A percentile compares a stretch with the other conserved stretches of the same genome.
Evolutionary conservation across 2,113 vertebrate species (phyloP).

Genomic region (Pithys albifrons): DNA sequence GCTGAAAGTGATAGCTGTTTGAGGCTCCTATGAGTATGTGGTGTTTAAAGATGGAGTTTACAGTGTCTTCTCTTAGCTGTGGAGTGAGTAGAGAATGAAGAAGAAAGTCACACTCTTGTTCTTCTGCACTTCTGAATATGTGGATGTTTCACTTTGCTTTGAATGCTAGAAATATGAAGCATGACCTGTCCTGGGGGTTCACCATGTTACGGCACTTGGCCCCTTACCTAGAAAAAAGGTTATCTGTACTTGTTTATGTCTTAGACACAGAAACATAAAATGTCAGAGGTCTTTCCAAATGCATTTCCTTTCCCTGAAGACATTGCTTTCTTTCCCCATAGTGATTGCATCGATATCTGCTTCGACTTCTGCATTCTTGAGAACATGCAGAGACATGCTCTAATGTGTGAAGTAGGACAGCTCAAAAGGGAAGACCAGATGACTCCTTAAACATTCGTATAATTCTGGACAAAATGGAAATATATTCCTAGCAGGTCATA

Average conservation of each 20-base stretch:
- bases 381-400: accelerated
- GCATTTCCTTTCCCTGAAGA: background rate
- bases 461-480: background rate
- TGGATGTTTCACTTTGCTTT: background rate
- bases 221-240: background rate
- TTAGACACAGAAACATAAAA: background rate
- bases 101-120: background rate
- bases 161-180: background rate
- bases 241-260: background rate
- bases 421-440: background rate
- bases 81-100: background rate
- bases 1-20: background rate
- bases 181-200: background rate
- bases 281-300: background rate
- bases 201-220: accelerated
- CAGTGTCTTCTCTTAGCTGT: background rate
- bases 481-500: background rate
- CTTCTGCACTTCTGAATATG: background rate
- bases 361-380: background rate
- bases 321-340: background rate
- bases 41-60: background rate
- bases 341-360: background rate
- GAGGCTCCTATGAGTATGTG: background rate
- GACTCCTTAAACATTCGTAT: background rate
- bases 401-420: background rate